These are phyloP conservation scores for Graptemys geographica DNA, from an alignment of 2,797 vertebrate species.

Conservation along the genomic window DNA sequence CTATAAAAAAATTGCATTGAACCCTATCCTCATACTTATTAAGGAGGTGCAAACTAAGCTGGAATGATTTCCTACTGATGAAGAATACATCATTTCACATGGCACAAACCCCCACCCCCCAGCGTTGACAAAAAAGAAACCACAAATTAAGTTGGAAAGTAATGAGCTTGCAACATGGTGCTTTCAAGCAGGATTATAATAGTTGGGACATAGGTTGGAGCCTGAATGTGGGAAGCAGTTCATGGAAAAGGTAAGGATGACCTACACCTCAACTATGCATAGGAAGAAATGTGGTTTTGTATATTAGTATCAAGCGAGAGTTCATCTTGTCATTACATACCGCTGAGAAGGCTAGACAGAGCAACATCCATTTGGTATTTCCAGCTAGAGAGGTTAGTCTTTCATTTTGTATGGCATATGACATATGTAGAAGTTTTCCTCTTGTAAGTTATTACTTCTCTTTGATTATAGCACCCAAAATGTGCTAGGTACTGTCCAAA, in stretches of 20 bases:
- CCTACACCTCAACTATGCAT: neutral
- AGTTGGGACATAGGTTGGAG: neutral
- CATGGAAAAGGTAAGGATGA: neutral
- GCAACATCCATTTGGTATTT: neutral
- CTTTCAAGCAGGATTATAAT: neutral
- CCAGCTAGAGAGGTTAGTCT: neutral
- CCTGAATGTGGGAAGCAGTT: neutral
- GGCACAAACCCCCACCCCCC: no score
- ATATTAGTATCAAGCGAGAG: neutral
- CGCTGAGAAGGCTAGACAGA: neutral
- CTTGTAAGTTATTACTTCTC: neutral
- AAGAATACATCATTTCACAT: neutral
- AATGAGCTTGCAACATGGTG: neutral
- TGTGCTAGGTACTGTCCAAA: rapidly evolving
- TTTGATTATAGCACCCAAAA: neutral
- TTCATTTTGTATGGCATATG: neutral
- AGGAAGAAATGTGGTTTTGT: neutral
- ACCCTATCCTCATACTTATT: neutral
- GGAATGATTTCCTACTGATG: neutral
- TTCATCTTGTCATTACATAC: neutral
- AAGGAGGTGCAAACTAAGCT: neutral
- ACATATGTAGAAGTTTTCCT: neutral
- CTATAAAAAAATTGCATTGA: neutral
- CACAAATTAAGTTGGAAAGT: neutral
- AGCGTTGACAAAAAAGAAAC: neutral